A percentile compares a stretch with the other conserved stretches of the same genome.
Conservation (phyloP, 2,113 vertebrate species). For the Plestiodon gilberti region DNA sequence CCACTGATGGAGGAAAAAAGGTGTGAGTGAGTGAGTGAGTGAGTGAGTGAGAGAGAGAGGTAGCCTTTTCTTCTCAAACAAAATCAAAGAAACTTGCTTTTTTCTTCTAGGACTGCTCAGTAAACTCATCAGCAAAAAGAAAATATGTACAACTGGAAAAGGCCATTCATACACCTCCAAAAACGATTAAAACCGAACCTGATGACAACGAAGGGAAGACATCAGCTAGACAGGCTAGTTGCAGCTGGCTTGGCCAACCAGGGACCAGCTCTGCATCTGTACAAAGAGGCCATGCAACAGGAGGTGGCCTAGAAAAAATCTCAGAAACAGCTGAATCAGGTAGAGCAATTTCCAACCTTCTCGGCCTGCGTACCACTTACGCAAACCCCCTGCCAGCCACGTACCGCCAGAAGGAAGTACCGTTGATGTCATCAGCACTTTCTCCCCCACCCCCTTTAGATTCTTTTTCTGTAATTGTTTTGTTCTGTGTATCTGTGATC, state of each 20-base stretch:
- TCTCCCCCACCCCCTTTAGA: too few relatives aligned
- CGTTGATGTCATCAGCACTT: too few relatives aligned
- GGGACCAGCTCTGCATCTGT: not conserved
- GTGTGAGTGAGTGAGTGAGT: too few relatives aligned
- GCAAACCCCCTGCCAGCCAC: too few relatives aligned
- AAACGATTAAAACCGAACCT: not conserved
- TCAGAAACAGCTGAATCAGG: not conserved
- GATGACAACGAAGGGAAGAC: accelerated
- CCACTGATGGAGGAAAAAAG: too few relatives aligned
- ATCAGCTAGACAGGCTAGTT: accelerated
- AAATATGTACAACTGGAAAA: not conserved
- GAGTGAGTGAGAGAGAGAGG: too few relatives aligned
- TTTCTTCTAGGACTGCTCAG: not conserved
- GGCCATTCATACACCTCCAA: accelerated
- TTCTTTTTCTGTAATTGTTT: too few relatives aligned
- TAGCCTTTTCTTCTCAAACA: not conserved
- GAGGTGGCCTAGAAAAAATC: not conserved
- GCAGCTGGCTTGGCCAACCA: not conserved
- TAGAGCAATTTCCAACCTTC: too few relatives aligned
- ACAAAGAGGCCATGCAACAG: accelerated
- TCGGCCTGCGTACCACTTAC: too few relatives aligned
- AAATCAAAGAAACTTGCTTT: not conserved
- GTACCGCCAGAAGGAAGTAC: too few relatives aligned
- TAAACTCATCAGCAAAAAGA: not conserved
- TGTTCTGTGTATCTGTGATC: too few relatives aligned